Base-by-base conservation (phyloP, 2,888 invertebrate genomes). In the Lasioglossum zephyrum region DNA sequence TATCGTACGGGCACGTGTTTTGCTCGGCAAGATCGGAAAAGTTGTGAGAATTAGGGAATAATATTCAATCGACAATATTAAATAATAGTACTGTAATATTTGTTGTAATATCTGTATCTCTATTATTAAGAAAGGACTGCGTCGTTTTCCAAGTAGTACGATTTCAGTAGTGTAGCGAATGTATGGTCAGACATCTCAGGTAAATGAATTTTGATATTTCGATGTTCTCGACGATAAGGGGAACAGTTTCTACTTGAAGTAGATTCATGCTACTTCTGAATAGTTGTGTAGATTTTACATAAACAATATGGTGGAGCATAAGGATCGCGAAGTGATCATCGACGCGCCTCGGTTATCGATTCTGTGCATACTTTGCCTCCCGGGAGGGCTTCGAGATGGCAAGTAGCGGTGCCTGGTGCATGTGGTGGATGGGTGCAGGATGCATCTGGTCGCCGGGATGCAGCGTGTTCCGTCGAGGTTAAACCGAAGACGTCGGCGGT, bases 401-500 rank as follows among this genome's bases (percentile, higher is more conserved):
- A 22, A n/a, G 53, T n/a, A 53, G 22, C n/a, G 53, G 22, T n/a
- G 53, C n/a, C 9, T 9, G 53, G n/a, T 9, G 53, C 53, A 53
- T 53, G 8, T n/a, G 60, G 60, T 26, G n/a, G n/a, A 60, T 1
- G n/a, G 57, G 57, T n/a, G 60, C 60, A 70, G 18, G 36, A 18
- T 69, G 60, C 60, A 60, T 60, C 60, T 60, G 60, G 60, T 16
- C 26, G 26, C 60, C 13, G 60, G 5, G 60, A 60, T 60, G 26
- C 26, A 11, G 11, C 60, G 26, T 60, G 60, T 60, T 31, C 26
- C 60, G 26, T 26, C 13, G 26, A 13, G 44, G 26, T 41, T 73
- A 26, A 44, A 73, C n/a, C 63, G 47, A 26, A 22, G 44, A 44
- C 44, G 47, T 60, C 63, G 22, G 26, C 63, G 44, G 75, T 79